Evolutionary conservation across 2,888 invertebrate genomes (phyloP).

Genomic region (Cylindroiulus punctatus): DNA sequence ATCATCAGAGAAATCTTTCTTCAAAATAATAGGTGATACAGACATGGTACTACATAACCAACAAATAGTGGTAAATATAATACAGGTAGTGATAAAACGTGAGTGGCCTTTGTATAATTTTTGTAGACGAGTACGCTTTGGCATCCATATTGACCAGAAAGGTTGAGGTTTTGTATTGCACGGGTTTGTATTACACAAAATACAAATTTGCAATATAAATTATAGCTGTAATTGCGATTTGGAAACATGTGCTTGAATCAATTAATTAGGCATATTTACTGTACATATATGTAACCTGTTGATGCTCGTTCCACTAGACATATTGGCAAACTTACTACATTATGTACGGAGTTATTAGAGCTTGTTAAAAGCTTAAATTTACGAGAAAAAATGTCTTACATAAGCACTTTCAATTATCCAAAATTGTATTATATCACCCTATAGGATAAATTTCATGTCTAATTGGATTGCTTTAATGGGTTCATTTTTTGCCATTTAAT

Average conservation of each 20-base stretch:
- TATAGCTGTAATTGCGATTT: background rate
- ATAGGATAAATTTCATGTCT: background rate
- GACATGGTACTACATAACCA: background rate
- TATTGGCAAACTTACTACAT: background rate
- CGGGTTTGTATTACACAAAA: background rate
- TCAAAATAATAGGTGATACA: background rate
- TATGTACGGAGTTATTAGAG: background rate
- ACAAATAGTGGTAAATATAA: too few species aligned
- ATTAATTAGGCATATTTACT: constrained; percentile 1
- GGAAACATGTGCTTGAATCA: background rate
- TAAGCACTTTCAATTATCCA: background rate
- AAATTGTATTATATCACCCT: constrained; percentile 19
- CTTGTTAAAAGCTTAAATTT: background rate
- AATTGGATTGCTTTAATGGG: constrained; percentile 19
- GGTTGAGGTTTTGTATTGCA: too few species aligned
- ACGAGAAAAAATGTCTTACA: background rate
- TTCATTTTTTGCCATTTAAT: background rate
- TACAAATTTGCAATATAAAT: background rate
- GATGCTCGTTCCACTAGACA: background rate
- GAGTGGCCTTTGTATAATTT: too few species aligned
- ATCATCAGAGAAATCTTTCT: background rate
- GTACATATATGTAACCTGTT: background rate
- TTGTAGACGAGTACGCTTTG: too few species aligned
- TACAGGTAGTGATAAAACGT: too few species aligned
- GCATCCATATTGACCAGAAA: background rate